phyloP scores from a whole-genome alignment of 1,140 invertebrate species.

The Cotesia glomerata region DNA sequence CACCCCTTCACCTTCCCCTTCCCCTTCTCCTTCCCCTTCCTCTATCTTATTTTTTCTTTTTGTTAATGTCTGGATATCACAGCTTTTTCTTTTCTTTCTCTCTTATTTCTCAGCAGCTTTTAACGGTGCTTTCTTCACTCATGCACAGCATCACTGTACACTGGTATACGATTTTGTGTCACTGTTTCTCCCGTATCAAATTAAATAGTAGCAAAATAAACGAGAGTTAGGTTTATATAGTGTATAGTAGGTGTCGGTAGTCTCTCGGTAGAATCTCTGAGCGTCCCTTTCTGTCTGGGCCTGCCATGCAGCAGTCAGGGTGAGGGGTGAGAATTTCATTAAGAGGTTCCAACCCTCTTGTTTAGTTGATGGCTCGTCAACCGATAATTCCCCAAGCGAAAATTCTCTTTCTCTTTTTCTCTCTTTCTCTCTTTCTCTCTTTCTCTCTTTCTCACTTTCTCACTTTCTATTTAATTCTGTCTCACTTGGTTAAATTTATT shows the following conservation, averaged over 20 bases:
- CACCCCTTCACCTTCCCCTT: conserved; percentile 30
- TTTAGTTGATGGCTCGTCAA: conserved; percentile 65
- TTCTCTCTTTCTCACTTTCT: conserved; percentile 9
- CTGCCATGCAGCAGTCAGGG: conserved; percentile 54
- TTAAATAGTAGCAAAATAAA: too few relatives aligned
- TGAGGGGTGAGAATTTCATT: conserved; percentile 67
- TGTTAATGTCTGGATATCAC: conserved; percentile 37
- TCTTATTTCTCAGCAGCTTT: neutral
- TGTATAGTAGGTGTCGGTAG: neutral
- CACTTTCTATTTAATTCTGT: neutral
- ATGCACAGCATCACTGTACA: neutral
- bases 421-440: neutral
- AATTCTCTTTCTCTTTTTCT: conserved; percentile 32
- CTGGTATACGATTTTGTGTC: too few relatives aligned
- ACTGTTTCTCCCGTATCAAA: too few relatives aligned
- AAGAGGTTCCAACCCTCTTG: conserved; percentile 65
- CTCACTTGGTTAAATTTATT: too few relatives aligned
- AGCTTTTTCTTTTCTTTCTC: conserved; percentile 10
- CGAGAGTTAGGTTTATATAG: too few relatives aligned
- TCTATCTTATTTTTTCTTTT: conserved; percentile 21
- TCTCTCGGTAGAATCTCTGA: conserved; percentile 45
- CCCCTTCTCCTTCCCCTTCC: conserved; percentile 16
- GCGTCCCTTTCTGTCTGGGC: conserved; percentile 51
- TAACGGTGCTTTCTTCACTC: neutral
- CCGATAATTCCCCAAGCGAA: conserved; percentile 63